A percentile compares a stretch with the other conserved stretches of the same genome.
These are phyloP conservation scores for Esox lucius DNA, from an alignment of 2,797 vertebrate genomes.

Conservation along the genomic window DNA sequence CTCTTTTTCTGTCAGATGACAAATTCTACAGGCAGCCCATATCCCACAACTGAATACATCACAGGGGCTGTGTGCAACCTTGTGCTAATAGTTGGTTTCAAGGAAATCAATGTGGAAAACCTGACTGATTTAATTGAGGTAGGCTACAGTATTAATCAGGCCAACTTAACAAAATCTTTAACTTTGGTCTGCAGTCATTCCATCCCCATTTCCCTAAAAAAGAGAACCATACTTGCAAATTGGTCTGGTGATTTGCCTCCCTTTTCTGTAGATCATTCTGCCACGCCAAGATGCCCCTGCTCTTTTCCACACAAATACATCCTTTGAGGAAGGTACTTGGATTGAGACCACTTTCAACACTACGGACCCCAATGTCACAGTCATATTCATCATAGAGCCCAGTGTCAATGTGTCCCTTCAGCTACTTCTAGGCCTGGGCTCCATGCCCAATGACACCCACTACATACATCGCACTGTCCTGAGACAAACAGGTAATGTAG, in stretches of 20 bases:
- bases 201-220: not conserved
- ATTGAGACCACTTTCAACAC: conserved; percentile 56
- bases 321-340: conserved; percentile 38
- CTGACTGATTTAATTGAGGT: conserved; percentile 71
- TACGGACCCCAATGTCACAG: conserved; percentile 58
- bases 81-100: conserved; percentile 14
- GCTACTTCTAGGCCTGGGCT: conserved; percentile 47
- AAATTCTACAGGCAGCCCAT: conserved; percentile 61
- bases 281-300: conserved; percentile 30
- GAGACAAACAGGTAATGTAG: conserved; percentile 54
- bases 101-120: conserved; percentile 47
- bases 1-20: conserved; percentile 56
- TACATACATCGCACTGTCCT: conserved; percentile 41
- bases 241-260: conserved; percentile 2
- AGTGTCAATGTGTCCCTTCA: conserved; percentile 54
- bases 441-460: conserved; percentile 33
- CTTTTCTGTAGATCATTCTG: conserved; percentile 67
- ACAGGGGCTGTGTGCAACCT: conserved; percentile 68
- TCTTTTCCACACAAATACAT: not conserved
- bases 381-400: conserved; percentile 59
- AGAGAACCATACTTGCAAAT: not conserved
- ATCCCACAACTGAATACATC: conserved; percentile 54
- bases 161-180: not conserved
- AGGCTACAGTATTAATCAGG: conserved; percentile 1
- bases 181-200: not conserved